Evolutionary conservation across 2,113 vertebrate genomes (phyloP).

Genomic region (Bettongia penicillata): DNA sequence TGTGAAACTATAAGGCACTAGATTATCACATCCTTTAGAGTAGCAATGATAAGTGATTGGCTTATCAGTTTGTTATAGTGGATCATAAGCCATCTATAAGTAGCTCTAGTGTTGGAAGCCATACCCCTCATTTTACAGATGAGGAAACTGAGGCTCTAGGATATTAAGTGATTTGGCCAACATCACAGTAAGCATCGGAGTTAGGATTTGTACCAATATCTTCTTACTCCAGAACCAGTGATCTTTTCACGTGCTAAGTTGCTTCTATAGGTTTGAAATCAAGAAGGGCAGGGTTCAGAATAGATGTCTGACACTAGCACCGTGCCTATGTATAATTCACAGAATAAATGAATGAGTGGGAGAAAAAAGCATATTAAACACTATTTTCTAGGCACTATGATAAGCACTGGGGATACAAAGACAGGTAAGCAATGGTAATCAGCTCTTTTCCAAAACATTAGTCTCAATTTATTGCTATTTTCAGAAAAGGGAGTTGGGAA

Average conservation of each 20-base stretch:
- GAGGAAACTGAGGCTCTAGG: neutral
- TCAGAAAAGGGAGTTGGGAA: neutral
- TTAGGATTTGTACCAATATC: neutral
- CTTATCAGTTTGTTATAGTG: neutral
- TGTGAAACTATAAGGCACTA: neutral
- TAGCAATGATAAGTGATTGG: neutral
- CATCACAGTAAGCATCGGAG: neutral
- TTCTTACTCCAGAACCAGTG: neutral
- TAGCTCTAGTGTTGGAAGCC: neutral
- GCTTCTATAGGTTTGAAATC: neutral
- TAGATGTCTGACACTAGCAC: neutral
- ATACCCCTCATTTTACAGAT: neutral
- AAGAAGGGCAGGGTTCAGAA: neutral
- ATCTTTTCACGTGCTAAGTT: neutral
- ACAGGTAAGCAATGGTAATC: neutral
- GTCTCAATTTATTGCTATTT: neutral
- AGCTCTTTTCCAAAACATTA: neutral
- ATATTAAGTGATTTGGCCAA: neutral
- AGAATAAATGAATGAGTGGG: neutral
- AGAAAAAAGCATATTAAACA: neutral
- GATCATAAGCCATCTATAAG: neutral
- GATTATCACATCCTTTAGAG: neutral
- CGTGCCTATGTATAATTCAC: neutral
- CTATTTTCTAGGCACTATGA: neutral
- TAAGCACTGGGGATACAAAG: neutral